These are phyloP conservation scores for Troides oblongomaculatus DNA, from an alignment of 2,888 invertebrate species.

Conservation along the genomic window DNA sequence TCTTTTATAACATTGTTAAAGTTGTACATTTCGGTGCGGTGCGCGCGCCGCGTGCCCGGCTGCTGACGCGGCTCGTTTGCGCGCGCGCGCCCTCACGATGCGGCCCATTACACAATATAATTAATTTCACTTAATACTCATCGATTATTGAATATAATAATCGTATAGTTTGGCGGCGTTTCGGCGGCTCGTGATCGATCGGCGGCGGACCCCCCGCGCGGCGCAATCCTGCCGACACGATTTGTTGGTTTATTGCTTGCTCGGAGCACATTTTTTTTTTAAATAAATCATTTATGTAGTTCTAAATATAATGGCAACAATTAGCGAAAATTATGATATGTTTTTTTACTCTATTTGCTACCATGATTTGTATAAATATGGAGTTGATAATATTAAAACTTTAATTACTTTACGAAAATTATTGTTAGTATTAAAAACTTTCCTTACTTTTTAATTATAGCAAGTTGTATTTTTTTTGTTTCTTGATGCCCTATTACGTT, in stretches of 20 bases:
- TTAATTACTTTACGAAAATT: too few relatives aligned
- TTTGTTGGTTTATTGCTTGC: slow-evolving; percentile 46
- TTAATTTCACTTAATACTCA: slow-evolving; percentile 78
- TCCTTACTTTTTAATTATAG: too few relatives aligned
- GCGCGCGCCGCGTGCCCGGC: slow-evolving; percentile 34
- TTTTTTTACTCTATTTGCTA: too few relatives aligned
- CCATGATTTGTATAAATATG: too few relatives aligned
- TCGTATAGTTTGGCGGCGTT: slow-evolving; percentile 65
- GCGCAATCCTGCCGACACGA: slow-evolving; percentile 53
- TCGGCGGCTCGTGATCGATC: slow-evolving; percentile 71
- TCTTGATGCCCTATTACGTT: too few relatives aligned
- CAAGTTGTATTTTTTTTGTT: too few relatives aligned
- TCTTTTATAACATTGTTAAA: too few relatives aligned
- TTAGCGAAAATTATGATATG: too few relatives aligned
- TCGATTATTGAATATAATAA: slow-evolving; percentile 75
- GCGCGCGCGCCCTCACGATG: slow-evolving; percentile 71
- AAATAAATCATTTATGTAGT: too few relatives aligned
- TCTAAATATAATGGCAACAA: too few relatives aligned
- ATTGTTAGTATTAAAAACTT: too few relatives aligned
- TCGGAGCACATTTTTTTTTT: slow-evolving; percentile 1
- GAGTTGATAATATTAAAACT: too few relatives aligned
- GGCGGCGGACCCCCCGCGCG: slow-evolving; percentile 65
- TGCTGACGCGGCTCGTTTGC: slow-evolving; percentile 64
- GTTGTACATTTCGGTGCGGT: neutral
- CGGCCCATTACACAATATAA: slow-evolving; percentile 73